Evolutionary conservation across 1,140 invertebrate genomes (phyloP), one percentile per base, ranked within the genome.

Genomic region (Frieseomelitta varia): DNA sequence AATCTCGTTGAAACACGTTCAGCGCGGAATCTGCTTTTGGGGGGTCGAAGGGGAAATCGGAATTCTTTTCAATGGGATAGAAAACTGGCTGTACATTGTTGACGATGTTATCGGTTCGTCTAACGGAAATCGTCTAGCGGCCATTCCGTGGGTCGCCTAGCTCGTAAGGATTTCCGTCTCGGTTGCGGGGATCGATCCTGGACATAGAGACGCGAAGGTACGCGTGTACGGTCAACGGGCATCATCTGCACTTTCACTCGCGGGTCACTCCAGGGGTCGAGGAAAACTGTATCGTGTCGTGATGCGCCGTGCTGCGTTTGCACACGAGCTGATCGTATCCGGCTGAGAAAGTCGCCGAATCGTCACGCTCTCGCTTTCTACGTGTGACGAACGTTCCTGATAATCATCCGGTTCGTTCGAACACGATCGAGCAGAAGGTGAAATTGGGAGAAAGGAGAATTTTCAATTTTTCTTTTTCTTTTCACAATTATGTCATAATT

Each of bases 241-340:
- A 87, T 76, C 74, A 67, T 65, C 51, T 69, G 77, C 81, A 90
- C 88, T 90, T 90, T 90, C 88, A 89, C 88, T 90, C 56, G 24
- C 55, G 47, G 87, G 85, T 90, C 85, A 79, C 21, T 47, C 53
- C 24, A 10, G 21, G 27, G 55, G 81, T 85, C 88, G 79, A 90
- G 78, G 65, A 89, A 87, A 89, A 89, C 81, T 81, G 78, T 89
- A 89, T 89, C 88, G 87, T 85, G 81, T 87, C 88, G 72, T 81
- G 88, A 86, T 77, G 81, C 73, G 58, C 84, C 84, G 47, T 53
- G 68, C 63, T 72, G 19, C 87, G 86, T 89, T 89, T 89, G 78
- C 87, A 89, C 87, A 81, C 17, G 55, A 53, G 55, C 81, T 65
- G 68, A 71, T 79, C 68, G 39, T 79, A 84, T 79, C 76, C 75